Conservation (phyloP, 2,797 vertebrate genomes). For the Smutsia gigantea region DNA sequence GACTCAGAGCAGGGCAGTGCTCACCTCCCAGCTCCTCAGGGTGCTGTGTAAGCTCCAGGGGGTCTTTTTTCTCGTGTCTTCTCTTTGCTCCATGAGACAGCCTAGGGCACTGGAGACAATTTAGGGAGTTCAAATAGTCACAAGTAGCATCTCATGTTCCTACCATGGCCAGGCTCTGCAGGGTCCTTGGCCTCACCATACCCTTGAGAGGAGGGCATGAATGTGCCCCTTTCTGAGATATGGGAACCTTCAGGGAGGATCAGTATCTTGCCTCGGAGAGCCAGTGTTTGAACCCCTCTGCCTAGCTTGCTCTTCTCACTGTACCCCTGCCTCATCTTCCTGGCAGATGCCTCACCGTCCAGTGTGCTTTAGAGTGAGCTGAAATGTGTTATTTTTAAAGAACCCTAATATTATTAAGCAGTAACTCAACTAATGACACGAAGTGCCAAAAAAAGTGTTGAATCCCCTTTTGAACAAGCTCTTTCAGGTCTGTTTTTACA, state of each 20-base stretch:
- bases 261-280: neutral
- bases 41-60: neutral
- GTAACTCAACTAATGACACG: neutral
- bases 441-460: neutral
- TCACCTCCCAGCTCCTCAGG: neutral
- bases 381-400: neutral
- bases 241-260: neutral
- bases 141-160: neutral
- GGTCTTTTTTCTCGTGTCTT: neutral
- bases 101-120: neutral
- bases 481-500: neutral
- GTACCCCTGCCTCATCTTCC: neutral
- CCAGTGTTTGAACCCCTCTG: neutral
- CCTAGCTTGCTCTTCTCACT: neutral
- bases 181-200: neutral
- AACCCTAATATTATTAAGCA: constrained; percentile 1
- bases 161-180: neutral
- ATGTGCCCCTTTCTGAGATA: neutral
- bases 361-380: neutral
- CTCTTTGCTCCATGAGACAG: neutral
- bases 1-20: neutral
- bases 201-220: neutral
- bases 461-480: neutral
- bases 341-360: neutral
- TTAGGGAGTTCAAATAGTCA: neutral